phyloP scores from a whole-genome alignment of 2,797 vertebrate species.

The Lophotriccus pileatus region DNA sequence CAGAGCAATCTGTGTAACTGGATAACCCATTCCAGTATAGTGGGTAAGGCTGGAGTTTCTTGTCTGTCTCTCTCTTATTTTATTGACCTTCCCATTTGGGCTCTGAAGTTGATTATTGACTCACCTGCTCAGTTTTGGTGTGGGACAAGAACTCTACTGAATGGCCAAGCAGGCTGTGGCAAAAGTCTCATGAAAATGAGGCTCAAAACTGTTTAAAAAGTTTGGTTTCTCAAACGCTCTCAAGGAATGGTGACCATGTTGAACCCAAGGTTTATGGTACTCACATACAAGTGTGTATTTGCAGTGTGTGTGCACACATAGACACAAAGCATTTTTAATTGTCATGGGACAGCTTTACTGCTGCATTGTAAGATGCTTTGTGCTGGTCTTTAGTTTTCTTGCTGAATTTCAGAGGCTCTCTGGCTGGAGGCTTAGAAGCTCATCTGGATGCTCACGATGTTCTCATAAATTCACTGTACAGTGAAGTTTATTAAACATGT shows the following conservation, averaged over 20 bases:
- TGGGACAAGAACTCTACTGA: background rate
- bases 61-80: background rate
- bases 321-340: background rate
- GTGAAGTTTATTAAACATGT: background rate
- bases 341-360: background rate
- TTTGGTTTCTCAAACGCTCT: background rate
- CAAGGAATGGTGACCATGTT: background rate
- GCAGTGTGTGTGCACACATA: background rate
- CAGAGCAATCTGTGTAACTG: background rate
- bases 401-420: background rate
- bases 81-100: background rate
- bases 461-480: background rate
- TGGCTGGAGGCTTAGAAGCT: background rate
- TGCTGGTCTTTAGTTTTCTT: background rate
- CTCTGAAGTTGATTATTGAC: background rate
- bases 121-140: background rate
- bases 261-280: background rate
- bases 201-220: background rate
- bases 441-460: background rate
- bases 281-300: background rate
- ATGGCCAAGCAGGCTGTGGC: background rate
- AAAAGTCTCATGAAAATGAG: background rate
- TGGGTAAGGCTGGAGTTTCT: background rate
- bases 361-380: background rate
- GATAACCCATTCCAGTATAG: background rate